Evolutionary conservation across 2,888 invertebrate species (phyloP), one percentile per base, ranked within the genome.

Genomic region (Amblyjoppa proteus): DNA sequence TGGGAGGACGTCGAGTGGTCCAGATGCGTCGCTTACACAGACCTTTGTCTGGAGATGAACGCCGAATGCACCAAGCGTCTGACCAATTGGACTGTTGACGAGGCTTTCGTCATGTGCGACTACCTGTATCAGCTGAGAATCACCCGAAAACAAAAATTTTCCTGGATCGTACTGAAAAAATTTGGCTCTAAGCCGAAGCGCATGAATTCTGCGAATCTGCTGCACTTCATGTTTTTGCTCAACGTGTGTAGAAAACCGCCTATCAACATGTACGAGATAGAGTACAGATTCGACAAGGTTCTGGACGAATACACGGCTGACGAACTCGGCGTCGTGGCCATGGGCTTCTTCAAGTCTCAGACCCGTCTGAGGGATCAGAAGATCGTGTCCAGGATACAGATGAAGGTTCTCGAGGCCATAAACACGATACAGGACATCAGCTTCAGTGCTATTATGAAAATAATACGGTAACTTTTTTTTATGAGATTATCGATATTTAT

Each of bases 281-380:
- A 97, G 94, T 91, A 95, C 70, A 94, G 95, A 61, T 89, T 97
- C 78, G 93, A 95, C 45, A 91, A 95, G 3, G 93, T 94, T 78
- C 94, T 96, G n/a, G 90, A 95, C 7, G 91, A 95, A 34, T 95
- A 97, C 91, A 95, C 94, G 31, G 88, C 96, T 6, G 95, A 96
- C 87, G 97, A 98, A 91, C 92, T 97, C 82, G 96, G 96, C 13
- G 95, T 97, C 16, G 95, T 97, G 88, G 95, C 96, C 4, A 96
- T 97, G 96, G 97, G 97, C 0, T 97, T 97, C 92, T 98, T 98
- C 90, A 97, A 97, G 94, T 96, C 96, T 20, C 95, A 96, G 94
- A 96, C 96, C 1, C 95, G 95, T 20, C 95, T 97, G 71, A 95
- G 95, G 85, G 95, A 94, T 92, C 88, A 91, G 3, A 90, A 93